Conservation (phyloP, 2,888 invertebrate genomes). For the Synanthedon tipuliformis region DNA sequence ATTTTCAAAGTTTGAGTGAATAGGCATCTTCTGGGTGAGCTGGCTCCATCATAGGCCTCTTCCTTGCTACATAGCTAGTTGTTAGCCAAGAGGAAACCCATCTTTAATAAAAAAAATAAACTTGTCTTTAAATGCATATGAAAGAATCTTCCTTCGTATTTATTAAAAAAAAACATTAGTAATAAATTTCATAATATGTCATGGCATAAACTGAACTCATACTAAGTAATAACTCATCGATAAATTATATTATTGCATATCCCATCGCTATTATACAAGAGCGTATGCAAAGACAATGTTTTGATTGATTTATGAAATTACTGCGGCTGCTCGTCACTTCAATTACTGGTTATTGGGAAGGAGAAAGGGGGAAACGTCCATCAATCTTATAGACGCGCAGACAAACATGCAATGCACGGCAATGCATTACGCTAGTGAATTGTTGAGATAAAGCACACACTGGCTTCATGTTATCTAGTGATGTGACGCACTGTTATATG, state of each 20-base stretch:
- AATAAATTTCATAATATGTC: too few species aligned
- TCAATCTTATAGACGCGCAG: constrained; percentile 33
- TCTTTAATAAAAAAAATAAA: too few species aligned
- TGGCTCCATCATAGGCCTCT: too few species aligned
- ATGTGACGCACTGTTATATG: neutral
- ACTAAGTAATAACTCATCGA: neutral
- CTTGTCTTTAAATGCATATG: too few species aligned
- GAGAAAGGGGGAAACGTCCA: constrained; percentile 16
- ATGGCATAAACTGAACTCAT: too few species aligned
- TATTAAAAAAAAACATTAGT: too few species aligned
- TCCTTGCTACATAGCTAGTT: too few species aligned
- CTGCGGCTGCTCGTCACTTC: constrained; percentile 25
- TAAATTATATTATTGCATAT: neutral
- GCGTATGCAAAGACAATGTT: constrained; percentile 17
- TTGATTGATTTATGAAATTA: constrained; percentile 38
- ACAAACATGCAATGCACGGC: constrained; percentile 9
- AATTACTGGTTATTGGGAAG: constrained; percentile 18
- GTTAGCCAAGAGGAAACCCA: too few species aligned
- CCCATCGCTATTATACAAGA: constrained; percentile 4
- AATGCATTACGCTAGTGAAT: constrained; percentile 5
- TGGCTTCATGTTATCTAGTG: neutral
- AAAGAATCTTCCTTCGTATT: too few species aligned
- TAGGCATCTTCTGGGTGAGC: too few species aligned
- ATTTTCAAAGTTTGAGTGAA: too few species aligned
- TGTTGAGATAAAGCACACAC: constrained; percentile 5